Percentiles rank a stretch among this genome's conserved stretches.
Evolutionary conservation across 2,888 invertebrate genomes (phyloP).

Genomic region (Glyphotaelius pellucidus): DNA sequence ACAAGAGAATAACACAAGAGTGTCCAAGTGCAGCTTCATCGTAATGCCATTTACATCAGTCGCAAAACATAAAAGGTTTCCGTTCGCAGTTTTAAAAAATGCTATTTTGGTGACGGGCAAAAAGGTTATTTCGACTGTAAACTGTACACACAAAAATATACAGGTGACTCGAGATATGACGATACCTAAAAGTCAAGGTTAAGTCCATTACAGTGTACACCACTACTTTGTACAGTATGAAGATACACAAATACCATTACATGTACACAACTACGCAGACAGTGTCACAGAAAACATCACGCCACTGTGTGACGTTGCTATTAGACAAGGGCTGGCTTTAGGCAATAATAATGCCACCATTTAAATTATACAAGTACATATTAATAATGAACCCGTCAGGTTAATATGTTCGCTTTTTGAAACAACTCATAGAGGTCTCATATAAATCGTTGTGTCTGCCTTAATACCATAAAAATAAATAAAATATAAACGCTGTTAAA

Average conservation of each 20-base stretch:
- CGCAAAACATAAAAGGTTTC: not conserved
- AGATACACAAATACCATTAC: not conserved
- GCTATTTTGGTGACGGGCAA: not conserved
- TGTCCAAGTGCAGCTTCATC: not conserved
- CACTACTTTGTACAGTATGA: not conserved
- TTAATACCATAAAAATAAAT: too few relatives aligned
- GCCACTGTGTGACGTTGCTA: not conserved
- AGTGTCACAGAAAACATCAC: not conserved
- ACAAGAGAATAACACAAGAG: not conserved
- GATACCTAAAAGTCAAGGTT: not conserved
- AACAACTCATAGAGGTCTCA: too few relatives aligned
- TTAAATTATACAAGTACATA: too few relatives aligned
- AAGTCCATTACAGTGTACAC: not conserved
- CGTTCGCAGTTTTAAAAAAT: not conserved
- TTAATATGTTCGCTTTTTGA: too few relatives aligned
- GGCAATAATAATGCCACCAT: not conserved
- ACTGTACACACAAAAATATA: not conserved
- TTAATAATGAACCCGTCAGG: too few relatives aligned
- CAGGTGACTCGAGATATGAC: not conserved
- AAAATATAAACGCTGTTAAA: too few relatives aligned
- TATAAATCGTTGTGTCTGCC: too few relatives aligned
- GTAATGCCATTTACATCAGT: not conserved
- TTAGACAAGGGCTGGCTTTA: not conserved
- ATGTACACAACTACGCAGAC: not conserved
- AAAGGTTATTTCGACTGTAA: not conserved